Conservation (phyloP, 2,113 vertebrate species). For the Sylvietta virens region DNA sequence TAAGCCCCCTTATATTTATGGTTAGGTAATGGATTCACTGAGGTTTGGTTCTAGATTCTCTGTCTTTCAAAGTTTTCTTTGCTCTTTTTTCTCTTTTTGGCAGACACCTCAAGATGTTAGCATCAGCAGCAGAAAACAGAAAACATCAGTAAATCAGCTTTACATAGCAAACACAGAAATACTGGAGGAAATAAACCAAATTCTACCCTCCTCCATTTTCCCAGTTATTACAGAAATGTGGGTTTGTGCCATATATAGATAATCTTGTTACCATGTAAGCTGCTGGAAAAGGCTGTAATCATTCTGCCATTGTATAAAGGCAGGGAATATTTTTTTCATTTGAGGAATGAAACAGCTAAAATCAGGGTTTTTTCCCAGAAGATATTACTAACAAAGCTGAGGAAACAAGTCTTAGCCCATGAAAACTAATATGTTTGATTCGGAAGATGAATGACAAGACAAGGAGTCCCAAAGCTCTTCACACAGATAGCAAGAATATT, state of each 20-base stretch:
- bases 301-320: not conserved
- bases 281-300: not conserved
- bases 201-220: not conserved
- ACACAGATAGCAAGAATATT: not conserved
- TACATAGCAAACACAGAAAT: not conserved
- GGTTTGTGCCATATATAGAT: not conserved
- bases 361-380: not conserved
- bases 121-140: not conserved
- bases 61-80: not conserved
- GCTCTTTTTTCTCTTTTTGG: not conserved
- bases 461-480: not conserved
- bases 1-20: not conserved
- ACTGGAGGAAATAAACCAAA: not conserved
- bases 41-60: not conserved
- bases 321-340: not conserved
- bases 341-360: not conserved
- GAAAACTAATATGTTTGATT: not conserved
- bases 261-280: not conserved
- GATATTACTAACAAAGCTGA: not conserved
- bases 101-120: not conserved
- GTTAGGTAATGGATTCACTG: not conserved
- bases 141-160: not conserved
- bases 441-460: not conserved
- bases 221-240: not conserved
- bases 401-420: not conserved